phyloP scores from a whole-genome alignment of 2,797 vertebrate species.

The Clarias laeviceps region DNA sequence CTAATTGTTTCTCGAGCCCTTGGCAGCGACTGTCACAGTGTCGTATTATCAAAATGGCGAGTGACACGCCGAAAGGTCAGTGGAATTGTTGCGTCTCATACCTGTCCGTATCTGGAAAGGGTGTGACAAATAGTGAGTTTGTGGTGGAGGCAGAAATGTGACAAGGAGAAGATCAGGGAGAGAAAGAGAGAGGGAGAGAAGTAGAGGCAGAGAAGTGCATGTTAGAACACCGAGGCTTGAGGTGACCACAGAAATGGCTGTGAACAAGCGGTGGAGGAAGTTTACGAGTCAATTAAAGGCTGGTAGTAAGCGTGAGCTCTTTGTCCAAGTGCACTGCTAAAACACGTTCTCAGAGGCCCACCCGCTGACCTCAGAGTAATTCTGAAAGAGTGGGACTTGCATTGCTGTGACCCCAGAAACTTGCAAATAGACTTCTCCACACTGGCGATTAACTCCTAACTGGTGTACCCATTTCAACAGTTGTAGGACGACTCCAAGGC shows the following conservation, averaged over 20 bases:
- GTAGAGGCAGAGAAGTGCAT: not conserved
- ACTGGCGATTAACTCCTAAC: not conserved
- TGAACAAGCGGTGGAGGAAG: constrained; percentile 20
- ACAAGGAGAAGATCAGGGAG: not conserved
- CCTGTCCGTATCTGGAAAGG: constrained; percentile 41
- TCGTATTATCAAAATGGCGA: constrained; percentile 51
- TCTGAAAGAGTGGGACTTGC: not conserved
- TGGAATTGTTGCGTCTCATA: constrained; percentile 42
- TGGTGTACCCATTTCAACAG: not conserved
- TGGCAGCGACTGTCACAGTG: constrained; percentile 28
- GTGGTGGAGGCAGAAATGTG: too few relatives aligned
- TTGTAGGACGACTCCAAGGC: not conserved
- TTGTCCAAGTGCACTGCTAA: not conserved
- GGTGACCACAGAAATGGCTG: constrained; percentile 12
- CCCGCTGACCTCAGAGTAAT: constrained; percentile 33
- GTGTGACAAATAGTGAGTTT: not conserved
- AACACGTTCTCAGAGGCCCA: not conserved
- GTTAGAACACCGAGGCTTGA: constrained; percentile 16
- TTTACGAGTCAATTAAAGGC: constrained; percentile 43
- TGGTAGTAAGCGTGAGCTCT: not conserved
- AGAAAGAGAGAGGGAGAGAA: not conserved
- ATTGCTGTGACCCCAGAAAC: not conserved
- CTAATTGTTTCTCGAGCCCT: constrained; percentile 52
- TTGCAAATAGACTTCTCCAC: not conserved
- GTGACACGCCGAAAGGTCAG: constrained; percentile 53